These are phyloP conservation scores for Zoroaster sp. DNA, from an alignment of 53 echinoderm and acorn worm genomes.

Conservation along the genomic window DNA sequence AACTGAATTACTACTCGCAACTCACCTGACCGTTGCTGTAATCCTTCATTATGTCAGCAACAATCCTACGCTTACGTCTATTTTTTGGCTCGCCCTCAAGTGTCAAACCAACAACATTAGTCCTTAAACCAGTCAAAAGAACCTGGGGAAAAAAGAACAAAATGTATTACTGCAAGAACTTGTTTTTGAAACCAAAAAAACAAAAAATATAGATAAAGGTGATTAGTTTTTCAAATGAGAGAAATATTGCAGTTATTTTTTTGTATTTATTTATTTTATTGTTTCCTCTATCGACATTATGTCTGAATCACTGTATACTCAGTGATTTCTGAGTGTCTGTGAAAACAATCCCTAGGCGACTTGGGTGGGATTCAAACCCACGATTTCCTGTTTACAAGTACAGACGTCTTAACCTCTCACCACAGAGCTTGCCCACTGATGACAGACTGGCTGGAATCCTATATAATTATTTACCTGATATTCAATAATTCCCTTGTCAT, in stretches of 20 bases:
- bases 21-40: conserved; percentile 83
- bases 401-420: no score
- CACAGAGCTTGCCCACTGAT: no score
- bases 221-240: background rate
- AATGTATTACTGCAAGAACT: background rate
- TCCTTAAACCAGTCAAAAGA: conserved; percentile 74
- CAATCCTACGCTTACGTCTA: conserved; percentile 63
- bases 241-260: no score
- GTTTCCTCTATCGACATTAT: no score
- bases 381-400: no score
- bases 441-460: background rate
- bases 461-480: conserved; percentile 65
- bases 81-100: conserved; percentile 72
- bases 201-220: background rate
- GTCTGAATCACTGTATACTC: no score
- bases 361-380: no score
- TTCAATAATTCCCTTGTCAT: conserved; percentile 76
- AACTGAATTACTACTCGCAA: background rate
- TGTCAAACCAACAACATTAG: conserved; percentile 80
- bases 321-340: no score
- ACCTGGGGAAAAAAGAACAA: conserved; percentile 46
- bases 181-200: background rate
- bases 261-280: no score
- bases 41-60: conserved; percentile 83
- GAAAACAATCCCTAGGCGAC: no score